Base-by-base conservation (phyloP, 1,140 invertebrate genomes). In the Eubasilissa regina region DNA sequence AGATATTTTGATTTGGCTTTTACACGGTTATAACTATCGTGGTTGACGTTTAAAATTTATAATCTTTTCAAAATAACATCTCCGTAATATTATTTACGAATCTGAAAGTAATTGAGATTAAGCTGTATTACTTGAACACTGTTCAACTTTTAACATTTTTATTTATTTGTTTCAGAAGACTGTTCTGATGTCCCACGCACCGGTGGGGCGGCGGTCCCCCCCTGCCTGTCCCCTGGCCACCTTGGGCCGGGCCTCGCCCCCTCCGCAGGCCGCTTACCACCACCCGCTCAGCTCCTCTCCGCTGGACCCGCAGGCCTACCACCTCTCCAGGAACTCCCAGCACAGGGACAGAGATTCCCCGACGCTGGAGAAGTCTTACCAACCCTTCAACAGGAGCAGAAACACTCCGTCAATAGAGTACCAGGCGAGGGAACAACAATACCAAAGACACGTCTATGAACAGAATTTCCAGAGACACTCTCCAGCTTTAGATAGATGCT, bases 151-250 rank as follows among this genome's bases (percentile, higher is more conserved):
- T 51, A 13, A 64, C 35, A 64, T 70, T 35, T 51, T 77, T 77
- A 35, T 79, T n/a, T 74, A 0, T 76, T 73, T 47, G 35, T 82
- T 82, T 51, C 79, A 82, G 76, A 62, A 68, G 72, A 70, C 55
- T 25, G 17, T 56, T 51, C 44, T 66, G 60, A 81, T 80, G 81
- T 80, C 81, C 62, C 81, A 82, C 75, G 76, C 70, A 4, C 75
- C 75, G 4, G 64, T 82, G 70, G 81, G 81, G 53, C 70, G 82
- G 51, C 73, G 82, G 56, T 81, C 86, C 56, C 87, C 87, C 9
- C 85, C 87, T 81, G 90, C 90, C 77, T 92, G 91, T 83, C 91
- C 91, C 64, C 84, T 92, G 78, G 91, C 91, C 17, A 91, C 91
- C 51, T 84, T 92, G 76, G 91, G 91, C 10, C 86, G 91, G 48